These are phyloP conservation scores for Liopterus haemorrhoidalis DNA, from an alignment of 2,888 invertebrate genomes.

Conservation along the genomic window DNA sequence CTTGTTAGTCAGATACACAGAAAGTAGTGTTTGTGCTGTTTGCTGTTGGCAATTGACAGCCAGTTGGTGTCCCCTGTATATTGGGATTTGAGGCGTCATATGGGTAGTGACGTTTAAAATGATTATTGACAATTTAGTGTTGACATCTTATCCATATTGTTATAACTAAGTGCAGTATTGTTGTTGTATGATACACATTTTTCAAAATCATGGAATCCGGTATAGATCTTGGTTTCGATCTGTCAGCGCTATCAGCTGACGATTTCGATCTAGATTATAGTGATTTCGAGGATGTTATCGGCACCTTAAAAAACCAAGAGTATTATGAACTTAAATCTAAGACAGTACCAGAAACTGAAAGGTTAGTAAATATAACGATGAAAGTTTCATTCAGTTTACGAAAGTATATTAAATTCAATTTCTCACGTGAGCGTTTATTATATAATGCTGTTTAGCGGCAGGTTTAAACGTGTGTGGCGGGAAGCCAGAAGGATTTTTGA, in stretches of 20 bases:
- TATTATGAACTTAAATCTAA: slow-evolving; percentile 60
- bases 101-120: slow-evolving; percentile 14
- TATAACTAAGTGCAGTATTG: too few relatives aligned
- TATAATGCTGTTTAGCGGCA: slow-evolving; percentile 12
- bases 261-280: slow-evolving; percentile 49
- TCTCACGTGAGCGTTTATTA: slow-evolving; percentile 18
- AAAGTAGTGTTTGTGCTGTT: too few relatives aligned
- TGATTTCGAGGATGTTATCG: slow-evolving; percentile 49
- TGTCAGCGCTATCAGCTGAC: slow-evolving; percentile 49
- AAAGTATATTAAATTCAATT: background rate
- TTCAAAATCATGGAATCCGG: slow-evolving; percentile 52
- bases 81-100: slow-evolving; percentile 1
- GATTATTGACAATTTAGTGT: too few relatives aligned
- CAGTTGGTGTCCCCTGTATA: slow-evolving; percentile 5
- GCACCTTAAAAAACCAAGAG: slow-evolving; percentile 52
- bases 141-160: too few relatives aligned
- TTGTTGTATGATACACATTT: background rate
- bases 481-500: background rate
- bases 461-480: background rate
- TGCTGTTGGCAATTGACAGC: slow-evolving; percentile 11
- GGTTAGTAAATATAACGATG: slow-evolving; percentile 49
- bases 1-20: too few relatives aligned
- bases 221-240: slow-evolving; percentile 60
- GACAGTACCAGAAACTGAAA: slow-evolving; percentile 54
- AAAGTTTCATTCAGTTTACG: slow-evolving; percentile 22